phyloP scores from a whole-genome alignment of 2,888 invertebrate genomes.

The Spodoptera littoralis region DNA sequence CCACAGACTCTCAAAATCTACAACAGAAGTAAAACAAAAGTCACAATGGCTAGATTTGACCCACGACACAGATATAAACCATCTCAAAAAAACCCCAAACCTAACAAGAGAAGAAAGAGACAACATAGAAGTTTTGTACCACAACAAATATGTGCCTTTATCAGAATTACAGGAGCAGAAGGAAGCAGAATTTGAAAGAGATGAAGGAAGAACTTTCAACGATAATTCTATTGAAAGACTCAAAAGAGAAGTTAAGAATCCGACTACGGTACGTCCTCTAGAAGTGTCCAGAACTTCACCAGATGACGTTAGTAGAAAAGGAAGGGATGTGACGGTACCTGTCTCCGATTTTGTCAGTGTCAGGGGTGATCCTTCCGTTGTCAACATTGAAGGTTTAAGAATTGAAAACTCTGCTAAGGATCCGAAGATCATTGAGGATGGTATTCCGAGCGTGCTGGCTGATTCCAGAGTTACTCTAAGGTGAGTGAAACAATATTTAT shows the following conservation, averaged over 20 bases:
- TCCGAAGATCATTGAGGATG: constrained; percentile 85
- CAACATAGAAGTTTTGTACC: constrained; percentile 70
- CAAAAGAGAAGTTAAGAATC: constrained; percentile 25
- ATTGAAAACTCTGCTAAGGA: constrained; percentile 89
- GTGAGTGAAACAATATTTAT: constrained; percentile 55
- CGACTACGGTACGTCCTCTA: background rate
- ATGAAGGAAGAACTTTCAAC: constrained; percentile 14
- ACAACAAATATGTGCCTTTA: constrained; percentile 69
- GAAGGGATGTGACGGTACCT: constrained; percentile 51
- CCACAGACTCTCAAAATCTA: constrained; percentile 24
- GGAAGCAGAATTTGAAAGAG: background rate
- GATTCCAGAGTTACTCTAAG: constrained; percentile 88
- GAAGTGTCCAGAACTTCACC: background rate
- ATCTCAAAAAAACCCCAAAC: constrained; percentile 63
- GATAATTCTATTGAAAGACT: constrained; percentile 43
- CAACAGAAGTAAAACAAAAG: constrained; percentile 19
- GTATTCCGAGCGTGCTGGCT: constrained; percentile 91
- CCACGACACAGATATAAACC: constrained; percentile 81
- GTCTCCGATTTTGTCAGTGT: constrained; percentile 64
- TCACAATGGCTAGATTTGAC: constrained; percentile 75
- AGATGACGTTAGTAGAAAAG: constrained; percentile 29
- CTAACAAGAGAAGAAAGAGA: constrained; percentile 67
- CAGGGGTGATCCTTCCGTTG: constrained; percentile 45
- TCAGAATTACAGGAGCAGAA: constrained; percentile 53
- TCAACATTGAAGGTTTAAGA: constrained; percentile 87